Percentiles rank a stretch among this genome's conserved stretches.
phyloP scores from a whole-genome alignment of 1,140 invertebrate species.

The Mya arenaria region DNA sequence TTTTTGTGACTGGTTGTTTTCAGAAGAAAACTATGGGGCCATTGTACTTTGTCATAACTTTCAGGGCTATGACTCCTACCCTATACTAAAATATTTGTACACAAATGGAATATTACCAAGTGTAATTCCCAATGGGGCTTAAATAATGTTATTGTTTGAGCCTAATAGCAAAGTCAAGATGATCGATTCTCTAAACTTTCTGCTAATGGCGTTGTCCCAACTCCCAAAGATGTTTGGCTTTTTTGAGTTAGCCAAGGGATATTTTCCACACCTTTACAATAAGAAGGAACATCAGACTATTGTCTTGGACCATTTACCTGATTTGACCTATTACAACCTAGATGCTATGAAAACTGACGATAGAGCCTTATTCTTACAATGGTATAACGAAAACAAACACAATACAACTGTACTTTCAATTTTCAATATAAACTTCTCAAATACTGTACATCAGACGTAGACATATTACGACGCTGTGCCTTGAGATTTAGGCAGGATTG shows the following conservation, averaged over 20 bases:
- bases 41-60: slow-evolving; percentile 55
- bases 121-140: slow-evolving; percentile 52
- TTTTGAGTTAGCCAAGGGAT: slow-evolving; percentile 39
- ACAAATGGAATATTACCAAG: slow-evolving; percentile 51
- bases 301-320: background rate
- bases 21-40: slow-evolving; percentile 39
- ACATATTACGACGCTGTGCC: slow-evolving; percentile 25
- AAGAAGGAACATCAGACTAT: background rate
- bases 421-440: background rate
- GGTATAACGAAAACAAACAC: slow-evolving; percentile 30
- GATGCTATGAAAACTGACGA: slow-evolving; percentile 22
- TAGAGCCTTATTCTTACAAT: slow-evolving; percentile 20
- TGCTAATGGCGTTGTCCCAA: slow-evolving; percentile 36
- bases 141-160: background rate
- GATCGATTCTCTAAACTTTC: slow-evolving; percentile 37
- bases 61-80: slow-evolving; percentile 55
- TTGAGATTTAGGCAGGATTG: slow-evolving; percentile 6
- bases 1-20: slow-evolving; percentile 57
- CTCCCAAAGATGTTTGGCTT: slow-evolving; percentile 24
- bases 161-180: background rate
- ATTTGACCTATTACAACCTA: background rate
- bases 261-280: slow-evolving; percentile 48
- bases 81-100: slow-evolving; percentile 50
- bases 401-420: slow-evolving; percentile 27
- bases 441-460: slow-evolving; percentile 35